Evolutionary conservation across 1,140 invertebrate genomes (phyloP), one percentile per base, ranked within the genome.

Genomic region (Druon quercuslanigerum): DNA sequence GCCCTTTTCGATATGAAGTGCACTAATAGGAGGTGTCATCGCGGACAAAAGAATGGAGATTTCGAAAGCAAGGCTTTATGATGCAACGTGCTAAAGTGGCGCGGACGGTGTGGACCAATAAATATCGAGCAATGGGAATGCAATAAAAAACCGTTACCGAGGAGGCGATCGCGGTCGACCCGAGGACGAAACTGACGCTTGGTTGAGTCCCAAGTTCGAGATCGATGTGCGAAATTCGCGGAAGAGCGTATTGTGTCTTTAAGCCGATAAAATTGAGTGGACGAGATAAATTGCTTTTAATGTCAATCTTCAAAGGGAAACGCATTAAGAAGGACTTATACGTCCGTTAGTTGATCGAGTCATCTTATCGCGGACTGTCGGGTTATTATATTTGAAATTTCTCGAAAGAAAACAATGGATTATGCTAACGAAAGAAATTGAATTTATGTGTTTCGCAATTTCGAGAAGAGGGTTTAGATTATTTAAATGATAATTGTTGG

Each of bases 61-160:
- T 66, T 66, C 57, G 57, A 66, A 66, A 66, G 57, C 33, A 54
- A 54, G 52, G 17, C 52, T 54, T 54, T 54, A 66, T 66, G 57
- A 66, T 33, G 57, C 57, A 66, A 66, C 20, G 8, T 66, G 33
- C 25, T 25, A 66, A 66, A 66, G 57, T 66, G 57, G 57, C 57
- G 19, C 57, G 57, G 57, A 66, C 33, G 33, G 9, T 16, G 40
- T 66, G 25, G 57, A 66, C 57, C 57, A 66, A 66, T 66, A 66
- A 66, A 66, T 66, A 66, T 66, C 20, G 57, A 57, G 19, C 56
- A 57, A 20, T 25, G 56, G 33, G 57, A 66, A 66, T 66, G 57
- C 57, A 66, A 66, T 66, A 66, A 66, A 66, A 66, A 66, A 25
- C 57, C 57, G 57, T 66, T 66, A 66, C 57, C 57, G 57, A 66